A percentile compares a stretch with the other conserved stretches of the same genome.
Conservation (phyloP, 1,140 invertebrate species). For the Aphidius gifuensis region DNA sequence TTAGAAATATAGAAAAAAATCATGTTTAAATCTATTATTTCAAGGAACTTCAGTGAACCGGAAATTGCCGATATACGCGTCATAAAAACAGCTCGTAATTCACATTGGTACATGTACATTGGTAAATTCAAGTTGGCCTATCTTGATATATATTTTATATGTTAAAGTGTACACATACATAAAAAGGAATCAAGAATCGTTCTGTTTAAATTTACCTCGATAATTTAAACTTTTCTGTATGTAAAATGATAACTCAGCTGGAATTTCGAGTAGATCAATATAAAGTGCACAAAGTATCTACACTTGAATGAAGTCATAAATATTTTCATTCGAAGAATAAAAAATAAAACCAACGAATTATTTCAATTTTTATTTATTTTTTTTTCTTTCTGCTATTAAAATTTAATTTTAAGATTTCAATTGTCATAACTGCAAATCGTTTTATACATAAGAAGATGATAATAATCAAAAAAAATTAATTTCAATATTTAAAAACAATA, state of each 20-base stretch:
- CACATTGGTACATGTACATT: not conserved
- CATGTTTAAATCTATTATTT: not conserved
- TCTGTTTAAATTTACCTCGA: not conserved
- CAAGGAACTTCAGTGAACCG: conserved; percentile 17
- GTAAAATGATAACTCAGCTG: conserved; percentile 1
- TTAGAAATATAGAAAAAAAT: not conserved
- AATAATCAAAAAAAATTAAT: not conserved
- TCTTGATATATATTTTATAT: not conserved
- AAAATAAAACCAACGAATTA: not conserved
- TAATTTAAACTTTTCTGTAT: conserved; percentile 3
- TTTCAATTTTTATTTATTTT: not conserved
- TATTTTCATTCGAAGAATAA: not conserved
- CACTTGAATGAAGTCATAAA: not conserved
- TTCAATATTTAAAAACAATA: too few relatives aligned
- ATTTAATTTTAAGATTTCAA: not conserved
- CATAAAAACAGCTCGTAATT: conserved; percentile 22
- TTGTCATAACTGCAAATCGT: not conserved
- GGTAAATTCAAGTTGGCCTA: not conserved
- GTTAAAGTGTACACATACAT: not conserved
- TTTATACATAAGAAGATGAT: not conserved
- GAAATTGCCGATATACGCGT: conserved; percentile 24
- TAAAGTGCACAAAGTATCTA: not conserved
- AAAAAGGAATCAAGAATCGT: conserved; percentile 2
- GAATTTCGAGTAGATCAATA: conserved; percentile 2
- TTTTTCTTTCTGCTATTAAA: not conserved